phyloP scores from a whole-genome alignment of 2,888 invertebrate genomes.

The Criorhina ranunculi region DNA sequence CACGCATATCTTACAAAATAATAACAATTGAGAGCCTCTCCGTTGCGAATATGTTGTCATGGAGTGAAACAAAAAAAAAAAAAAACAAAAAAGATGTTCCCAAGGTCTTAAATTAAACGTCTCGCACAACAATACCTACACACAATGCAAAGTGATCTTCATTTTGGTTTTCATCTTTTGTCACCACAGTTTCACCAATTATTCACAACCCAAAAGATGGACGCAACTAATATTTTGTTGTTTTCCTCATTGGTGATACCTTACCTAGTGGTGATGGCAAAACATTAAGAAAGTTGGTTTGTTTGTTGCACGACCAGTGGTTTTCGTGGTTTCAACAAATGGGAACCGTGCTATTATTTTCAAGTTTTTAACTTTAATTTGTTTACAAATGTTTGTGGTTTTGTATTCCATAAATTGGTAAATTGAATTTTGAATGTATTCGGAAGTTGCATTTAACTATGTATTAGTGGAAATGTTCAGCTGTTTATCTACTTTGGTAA shows the following conservation, averaged over 20 bases:
- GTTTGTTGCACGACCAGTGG: neutral
- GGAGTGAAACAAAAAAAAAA: neutral
- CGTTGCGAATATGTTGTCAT: constrained; percentile 11
- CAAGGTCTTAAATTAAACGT: constrained; percentile 30
- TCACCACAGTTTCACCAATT: constrained; percentile 38
- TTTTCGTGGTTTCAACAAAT: neutral
- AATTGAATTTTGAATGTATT: no score
- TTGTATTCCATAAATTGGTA: neutral
- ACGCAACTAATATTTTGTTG: neutral
- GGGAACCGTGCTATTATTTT: neutral
- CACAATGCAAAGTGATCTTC: constrained; percentile 10
- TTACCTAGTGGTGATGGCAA: neutral
- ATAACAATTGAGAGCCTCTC: constrained; percentile 15
- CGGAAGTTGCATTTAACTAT: no score
- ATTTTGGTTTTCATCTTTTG: constrained; percentile 7
- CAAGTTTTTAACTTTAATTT: neutral
- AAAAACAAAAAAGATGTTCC: constrained; percentile 2
- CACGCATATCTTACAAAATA: constrained; percentile 6
- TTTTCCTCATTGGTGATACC: neutral
- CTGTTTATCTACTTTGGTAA: no score
- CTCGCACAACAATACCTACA: constrained; percentile 6
- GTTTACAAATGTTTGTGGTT: neutral
- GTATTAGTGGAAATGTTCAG: no score
- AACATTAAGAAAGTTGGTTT: neutral
- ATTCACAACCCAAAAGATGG: neutral